A percentile compares a stretch with the other conserved stretches of the same genome.
These are phyloP conservation scores for Heliothis peltigera DNA, from an alignment of 2,888 invertebrate species.

Conservation along the genomic window DNA sequence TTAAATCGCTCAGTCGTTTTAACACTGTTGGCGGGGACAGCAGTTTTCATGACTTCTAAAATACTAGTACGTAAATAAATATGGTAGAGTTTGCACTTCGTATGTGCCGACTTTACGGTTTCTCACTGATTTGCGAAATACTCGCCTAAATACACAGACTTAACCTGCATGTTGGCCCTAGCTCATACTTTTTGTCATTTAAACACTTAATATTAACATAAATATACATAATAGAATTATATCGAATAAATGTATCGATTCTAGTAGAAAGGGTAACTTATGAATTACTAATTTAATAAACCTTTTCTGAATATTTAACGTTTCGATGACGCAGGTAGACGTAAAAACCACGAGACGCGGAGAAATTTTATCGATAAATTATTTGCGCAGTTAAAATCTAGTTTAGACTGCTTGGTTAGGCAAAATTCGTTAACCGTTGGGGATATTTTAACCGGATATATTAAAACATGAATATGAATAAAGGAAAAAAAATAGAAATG, in stretches of 20 bases:
- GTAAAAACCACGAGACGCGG: background rate
- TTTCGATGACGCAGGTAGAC: background rate
- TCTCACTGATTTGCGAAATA: constrained; percentile 73
- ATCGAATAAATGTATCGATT: background rate
- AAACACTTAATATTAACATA: background rate
- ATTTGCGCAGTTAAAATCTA: background rate
- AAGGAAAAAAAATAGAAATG: no score
- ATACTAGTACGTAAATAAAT: constrained; percentile 47
- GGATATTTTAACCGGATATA: no score
- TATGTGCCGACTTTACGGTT: constrained; percentile 49
- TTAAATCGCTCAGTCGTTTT: constrained; percentile 11
- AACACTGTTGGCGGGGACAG: background rate
- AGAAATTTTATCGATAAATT: background rate
- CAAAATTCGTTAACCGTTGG: background rate
- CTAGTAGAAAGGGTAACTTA: background rate
- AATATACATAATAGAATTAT: no score
- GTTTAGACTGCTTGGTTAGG: background rate
- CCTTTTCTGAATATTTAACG: background rate
- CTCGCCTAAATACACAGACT: constrained; percentile 64
- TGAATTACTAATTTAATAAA: background rate
- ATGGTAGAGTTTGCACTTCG: constrained; percentile 32
- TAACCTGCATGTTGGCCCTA: constrained; percentile 27
- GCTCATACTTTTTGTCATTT: constrained; percentile 16
- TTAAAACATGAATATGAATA: no score
- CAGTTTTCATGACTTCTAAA: constrained; percentile 34